phyloP scores from a whole-genome alignment of 2,797 vertebrate species.

The Rhabdomys pumilio region DNA sequence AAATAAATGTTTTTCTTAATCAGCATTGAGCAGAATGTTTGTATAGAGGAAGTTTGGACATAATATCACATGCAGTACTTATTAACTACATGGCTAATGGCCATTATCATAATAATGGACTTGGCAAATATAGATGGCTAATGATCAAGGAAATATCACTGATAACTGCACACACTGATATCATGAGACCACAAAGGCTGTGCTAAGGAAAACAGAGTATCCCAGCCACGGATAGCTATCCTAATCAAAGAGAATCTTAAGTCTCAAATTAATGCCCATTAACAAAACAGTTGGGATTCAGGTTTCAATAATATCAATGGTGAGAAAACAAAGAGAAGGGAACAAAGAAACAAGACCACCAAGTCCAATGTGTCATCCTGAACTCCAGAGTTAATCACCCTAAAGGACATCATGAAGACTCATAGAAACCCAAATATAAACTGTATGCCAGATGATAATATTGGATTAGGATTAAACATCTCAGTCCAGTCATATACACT shows the following conservation, averaged over 20 bases:
- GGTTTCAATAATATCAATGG: constrained; percentile 45
- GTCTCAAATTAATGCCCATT: constrained; percentile 36
- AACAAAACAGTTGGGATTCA: constrained; percentile 9
- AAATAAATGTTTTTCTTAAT: background rate
- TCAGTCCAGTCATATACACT: background rate
- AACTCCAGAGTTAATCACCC: background rate
- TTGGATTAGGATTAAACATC: background rate
- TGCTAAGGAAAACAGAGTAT: background rate
- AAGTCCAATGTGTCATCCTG: background rate
- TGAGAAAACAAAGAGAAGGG: constrained; percentile 34
- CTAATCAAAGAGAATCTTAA: constrained; percentile 21
- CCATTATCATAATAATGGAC: background rate
- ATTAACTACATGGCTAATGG: constrained; percentile 21
- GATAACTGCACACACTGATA: background rate
- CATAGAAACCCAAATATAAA: background rate
- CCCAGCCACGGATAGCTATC: background rate
- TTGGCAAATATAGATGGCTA: background rate
- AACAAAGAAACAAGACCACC: background rate
- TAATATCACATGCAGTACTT: background rate
- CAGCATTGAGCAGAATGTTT: background rate
- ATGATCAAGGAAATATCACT: constrained; percentile 28
- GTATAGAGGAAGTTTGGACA: constrained; percentile 23
- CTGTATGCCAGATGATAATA: background rate
- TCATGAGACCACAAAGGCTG: background rate
- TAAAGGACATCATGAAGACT: background rate